phyloP scores from a whole-genome alignment of 2,797 vertebrate species.

The Scolopax rusticola region DNA sequence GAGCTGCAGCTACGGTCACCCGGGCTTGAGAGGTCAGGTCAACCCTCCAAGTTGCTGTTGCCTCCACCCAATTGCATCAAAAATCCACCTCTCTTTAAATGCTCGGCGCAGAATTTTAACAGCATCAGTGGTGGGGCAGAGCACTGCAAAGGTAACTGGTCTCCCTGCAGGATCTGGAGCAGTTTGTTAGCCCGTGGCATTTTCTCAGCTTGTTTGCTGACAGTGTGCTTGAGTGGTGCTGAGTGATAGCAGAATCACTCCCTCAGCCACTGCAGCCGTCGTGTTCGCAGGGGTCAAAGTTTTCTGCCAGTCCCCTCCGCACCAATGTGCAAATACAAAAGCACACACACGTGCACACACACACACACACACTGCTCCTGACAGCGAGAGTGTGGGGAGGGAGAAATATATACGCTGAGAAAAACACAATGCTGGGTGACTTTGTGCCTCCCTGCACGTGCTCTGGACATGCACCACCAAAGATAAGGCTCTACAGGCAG shows the following conservation, averaged over 20 bases:
- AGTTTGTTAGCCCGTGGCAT: background rate
- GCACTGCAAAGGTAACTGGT: background rate
- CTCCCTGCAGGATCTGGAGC: background rate
- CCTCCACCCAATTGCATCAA: background rate
- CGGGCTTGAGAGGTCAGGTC: background rate
- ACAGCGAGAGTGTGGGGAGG: fast-evolving
- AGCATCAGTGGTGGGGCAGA: background rate
- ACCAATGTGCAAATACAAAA: fast-evolving
- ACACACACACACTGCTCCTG: background rate
- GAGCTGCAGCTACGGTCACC: background rate
- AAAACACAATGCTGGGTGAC: fast-evolving
- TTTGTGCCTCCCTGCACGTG: fast-evolving
- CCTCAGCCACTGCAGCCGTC: fast-evolving
- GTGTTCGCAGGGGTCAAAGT: background rate
- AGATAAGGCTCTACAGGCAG: background rate
- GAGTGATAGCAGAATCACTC: background rate
- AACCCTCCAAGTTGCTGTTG: background rate
- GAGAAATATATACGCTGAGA: background rate
- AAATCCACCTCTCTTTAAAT: background rate
- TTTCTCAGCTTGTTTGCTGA: background rate
- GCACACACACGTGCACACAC: no score
- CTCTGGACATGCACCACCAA: fast-evolving
- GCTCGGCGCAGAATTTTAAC: background rate
- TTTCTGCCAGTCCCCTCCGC: background rate
- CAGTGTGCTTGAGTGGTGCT: background rate